Percentiles rank a stretch among this genome's conserved stretches.
phyloP scores from a whole-genome alignment of 2,113 vertebrate genomes.

The Pollachius pollachius region DNA sequence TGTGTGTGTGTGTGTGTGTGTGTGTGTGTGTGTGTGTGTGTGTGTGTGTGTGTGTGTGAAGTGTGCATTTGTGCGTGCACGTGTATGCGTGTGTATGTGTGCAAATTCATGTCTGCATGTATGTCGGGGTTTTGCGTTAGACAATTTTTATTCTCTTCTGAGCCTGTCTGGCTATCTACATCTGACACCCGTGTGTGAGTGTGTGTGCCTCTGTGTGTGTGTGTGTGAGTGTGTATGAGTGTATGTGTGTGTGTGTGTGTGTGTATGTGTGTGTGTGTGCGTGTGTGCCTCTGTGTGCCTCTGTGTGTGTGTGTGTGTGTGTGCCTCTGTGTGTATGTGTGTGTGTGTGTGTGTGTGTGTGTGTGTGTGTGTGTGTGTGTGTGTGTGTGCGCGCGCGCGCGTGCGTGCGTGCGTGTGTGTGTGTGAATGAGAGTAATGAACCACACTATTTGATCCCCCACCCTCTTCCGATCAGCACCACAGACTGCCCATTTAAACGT shows the following conservation, averaged over 20 bases:
- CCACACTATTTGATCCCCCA: conserved; percentile 10
- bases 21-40: not conserved
- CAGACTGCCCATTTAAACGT: conserved; percentile 27
- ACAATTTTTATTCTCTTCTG: not conserved
- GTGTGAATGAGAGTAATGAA: not conserved
- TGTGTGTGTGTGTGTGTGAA: not conserved
- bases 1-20: no score
- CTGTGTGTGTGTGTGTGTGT: no score
- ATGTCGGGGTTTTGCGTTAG: not conserved
- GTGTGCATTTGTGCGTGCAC: not conserved
- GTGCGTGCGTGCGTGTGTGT: no score
- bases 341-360: not conserved
- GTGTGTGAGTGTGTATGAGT: not conserved
- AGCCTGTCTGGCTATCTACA: not conserved
- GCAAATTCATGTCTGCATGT: not conserved
- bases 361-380: not conserved
- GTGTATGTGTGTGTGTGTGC: no score
- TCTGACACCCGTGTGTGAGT: no score
- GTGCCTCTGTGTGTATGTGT: no score
- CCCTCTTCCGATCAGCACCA: conserved; percentile 14
- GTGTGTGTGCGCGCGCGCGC: no score
- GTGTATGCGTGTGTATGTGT: not conserved
- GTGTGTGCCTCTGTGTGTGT: not conserved
- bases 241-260: no score
- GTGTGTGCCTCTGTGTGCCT: no score